Percentiles rank a stretch among this genome's conserved stretches.
These are phyloP conservation scores for Microplitis mediator DNA, from an alignment of 1,140 invertebrate species.

Conservation along the genomic window DNA sequence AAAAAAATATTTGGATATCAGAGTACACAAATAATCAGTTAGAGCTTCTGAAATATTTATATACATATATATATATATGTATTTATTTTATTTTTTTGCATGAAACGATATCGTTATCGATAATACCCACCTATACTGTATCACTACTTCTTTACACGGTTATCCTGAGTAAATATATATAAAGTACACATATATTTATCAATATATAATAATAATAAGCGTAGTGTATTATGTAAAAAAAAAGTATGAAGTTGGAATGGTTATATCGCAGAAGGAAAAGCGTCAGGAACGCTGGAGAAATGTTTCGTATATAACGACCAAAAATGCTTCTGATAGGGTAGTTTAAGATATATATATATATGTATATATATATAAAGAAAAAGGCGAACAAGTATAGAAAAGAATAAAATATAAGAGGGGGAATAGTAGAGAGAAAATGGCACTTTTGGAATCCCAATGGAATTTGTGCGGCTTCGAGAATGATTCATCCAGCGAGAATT, in stretches of 20 bases:
- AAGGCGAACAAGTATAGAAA: not conserved
- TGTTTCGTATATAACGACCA: not conserved
- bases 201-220: too few relatives aligned
- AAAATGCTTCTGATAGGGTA: too few relatives aligned
- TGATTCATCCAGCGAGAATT: conserved; percentile 19
- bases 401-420: not conserved
- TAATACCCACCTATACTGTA: not conserved
- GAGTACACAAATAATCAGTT: conserved; percentile 9
- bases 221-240: too few relatives aligned
- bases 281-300: not conserved
- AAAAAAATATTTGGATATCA: not conserved
- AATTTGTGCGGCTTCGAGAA: conserved; percentile 17
- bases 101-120: conserved; percentile 12
- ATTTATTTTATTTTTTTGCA: not conserved
- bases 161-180: conserved; percentile 1
- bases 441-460: conserved; percentile 18
- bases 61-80: too few relatives aligned
- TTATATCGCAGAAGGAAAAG: not conserved
- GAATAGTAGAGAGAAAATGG: conserved; percentile 6
- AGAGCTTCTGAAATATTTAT: not conserved
- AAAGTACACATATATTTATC: not conserved
- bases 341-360: not conserved
- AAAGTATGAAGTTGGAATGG: not conserved
- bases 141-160: not conserved
- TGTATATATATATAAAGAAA: not conserved